Conservation (phyloP, 2,888 invertebrate species). For the Tineola bisselliella region DNA sequence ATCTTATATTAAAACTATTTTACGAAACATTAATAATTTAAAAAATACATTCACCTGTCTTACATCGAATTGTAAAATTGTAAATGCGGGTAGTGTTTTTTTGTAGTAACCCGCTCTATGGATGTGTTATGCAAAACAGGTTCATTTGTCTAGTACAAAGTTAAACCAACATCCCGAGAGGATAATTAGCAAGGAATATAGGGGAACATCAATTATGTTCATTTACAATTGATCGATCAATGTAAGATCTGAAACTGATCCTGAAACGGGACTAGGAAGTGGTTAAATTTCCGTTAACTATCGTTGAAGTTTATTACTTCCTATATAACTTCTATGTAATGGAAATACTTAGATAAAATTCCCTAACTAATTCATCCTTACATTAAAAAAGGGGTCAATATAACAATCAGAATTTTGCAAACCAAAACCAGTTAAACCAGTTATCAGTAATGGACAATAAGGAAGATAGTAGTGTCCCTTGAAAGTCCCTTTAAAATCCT, state of each 20-base stretch:
- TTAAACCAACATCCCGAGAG: neutral
- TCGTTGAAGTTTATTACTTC: no score
- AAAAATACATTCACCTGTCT: neutral
- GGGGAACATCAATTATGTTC: neutral
- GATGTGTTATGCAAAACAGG: neutral
- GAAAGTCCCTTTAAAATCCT: conserved; percentile 20
- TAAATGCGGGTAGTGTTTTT: neutral
- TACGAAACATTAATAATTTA: no score
- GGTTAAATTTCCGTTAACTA: no score
- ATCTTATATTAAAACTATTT: no score
- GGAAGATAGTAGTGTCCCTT: conserved; percentile 22
- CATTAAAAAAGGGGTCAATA: neutral
- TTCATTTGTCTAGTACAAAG: neutral
- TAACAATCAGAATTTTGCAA: conserved; percentile 29
- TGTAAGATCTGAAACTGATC: no score
- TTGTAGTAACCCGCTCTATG: neutral
- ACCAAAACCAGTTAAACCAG: conserved; percentile 44
- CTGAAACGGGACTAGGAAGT: no score
- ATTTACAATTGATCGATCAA: no score
- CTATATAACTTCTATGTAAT: neutral
- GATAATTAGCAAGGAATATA: neutral
- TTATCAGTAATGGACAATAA: conserved; percentile 50
- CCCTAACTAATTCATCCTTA: neutral
- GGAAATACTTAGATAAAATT: neutral
- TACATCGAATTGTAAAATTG: neutral